Base-by-base conservation (phyloP, 2,113 vertebrate species). In the Solea solea region DNA sequence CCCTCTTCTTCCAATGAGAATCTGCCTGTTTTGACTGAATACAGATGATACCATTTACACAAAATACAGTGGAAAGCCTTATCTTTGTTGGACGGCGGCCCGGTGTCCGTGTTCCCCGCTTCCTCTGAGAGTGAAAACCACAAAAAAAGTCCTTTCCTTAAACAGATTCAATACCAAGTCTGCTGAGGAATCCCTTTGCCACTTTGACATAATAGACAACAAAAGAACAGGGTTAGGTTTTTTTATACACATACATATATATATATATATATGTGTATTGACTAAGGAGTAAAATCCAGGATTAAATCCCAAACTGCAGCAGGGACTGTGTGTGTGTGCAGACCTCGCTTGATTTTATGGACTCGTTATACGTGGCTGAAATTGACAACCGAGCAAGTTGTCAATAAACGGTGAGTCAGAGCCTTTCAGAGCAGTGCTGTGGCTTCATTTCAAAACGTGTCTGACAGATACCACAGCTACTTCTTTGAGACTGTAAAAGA, bases 11-110 rank as follows among this genome's bases (percentile, higher is more conserved):
- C 55, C 54, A 75, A 16, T 79, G 52, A 52, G 52, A 71, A 54
- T 8, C 10, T 2, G 50, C 3, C 62, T n/a, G 64, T 64, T 41
- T 25, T 64, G 7, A 61, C 21, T 65, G 73, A 76, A 67, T 45
- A 61, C 12, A 71, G 69, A 68, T 64, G 74, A 71, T 25, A 76
- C 15, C 48, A 60, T 53, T 45, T 40, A 53, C 16, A 41, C 48
- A 74, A 41, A 44, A 39, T 25, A 75, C 68, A 21, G 10, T 28
- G 60, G 42, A 73, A 52, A 59, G 42, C 64, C 48, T 51, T 6
- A 54, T 16, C 9, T 44, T 56, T 34, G 39, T 16, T 79, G 78
- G 71, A 76, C 53, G 0, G 28, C 48, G 21, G 81, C 16, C 75
- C 34, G 5, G 62, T 63, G 40, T 80, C 54, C 0, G 56, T 60